Conservation (phyloP, 30 jellyfish, hydroid and myxozoan species). For the Sanderia malayensis region DNA sequence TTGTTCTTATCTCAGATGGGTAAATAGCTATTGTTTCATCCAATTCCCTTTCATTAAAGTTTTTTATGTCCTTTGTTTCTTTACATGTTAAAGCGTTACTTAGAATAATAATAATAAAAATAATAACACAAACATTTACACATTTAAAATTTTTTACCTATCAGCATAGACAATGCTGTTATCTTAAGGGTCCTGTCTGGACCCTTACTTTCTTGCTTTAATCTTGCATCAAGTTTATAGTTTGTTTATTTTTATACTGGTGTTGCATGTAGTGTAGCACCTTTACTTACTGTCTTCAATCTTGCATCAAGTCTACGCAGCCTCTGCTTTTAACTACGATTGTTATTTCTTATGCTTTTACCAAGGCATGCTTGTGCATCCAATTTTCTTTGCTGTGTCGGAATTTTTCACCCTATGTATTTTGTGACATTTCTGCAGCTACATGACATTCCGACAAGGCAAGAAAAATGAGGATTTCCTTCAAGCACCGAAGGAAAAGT, state of each 20-base stretch:
- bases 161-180: too few relatives aligned
- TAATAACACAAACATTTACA: too few relatives aligned
- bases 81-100: too few relatives aligned
- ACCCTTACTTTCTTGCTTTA: too few relatives aligned
- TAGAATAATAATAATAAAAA: too few relatives aligned
- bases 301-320: neutral
- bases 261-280: neutral
- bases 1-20: conserved; percentile 54
- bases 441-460: conserved; percentile 48
- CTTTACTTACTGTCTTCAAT: neutral
- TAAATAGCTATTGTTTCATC: too few relatives aligned
- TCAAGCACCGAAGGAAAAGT: conserved; percentile 25
- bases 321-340: neutral
- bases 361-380: neutral
- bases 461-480: conserved; percentile 20
- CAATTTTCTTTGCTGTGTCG: neutral
- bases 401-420: neutral
- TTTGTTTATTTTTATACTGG: too few relatives aligned
- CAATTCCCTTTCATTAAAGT: too few relatives aligned
- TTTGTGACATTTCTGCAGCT: conserved; percentile 8
- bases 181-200: too few relatives aligned
- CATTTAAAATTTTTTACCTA: too few relatives aligned
- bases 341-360: neutral
- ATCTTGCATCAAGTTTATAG: too few relatives aligned
- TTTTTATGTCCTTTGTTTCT: too few relatives aligned